Evolutionary conservation across 1,140 invertebrate species (phyloP).

Genomic region (Pogonomyrmex barbatus): DNA sequence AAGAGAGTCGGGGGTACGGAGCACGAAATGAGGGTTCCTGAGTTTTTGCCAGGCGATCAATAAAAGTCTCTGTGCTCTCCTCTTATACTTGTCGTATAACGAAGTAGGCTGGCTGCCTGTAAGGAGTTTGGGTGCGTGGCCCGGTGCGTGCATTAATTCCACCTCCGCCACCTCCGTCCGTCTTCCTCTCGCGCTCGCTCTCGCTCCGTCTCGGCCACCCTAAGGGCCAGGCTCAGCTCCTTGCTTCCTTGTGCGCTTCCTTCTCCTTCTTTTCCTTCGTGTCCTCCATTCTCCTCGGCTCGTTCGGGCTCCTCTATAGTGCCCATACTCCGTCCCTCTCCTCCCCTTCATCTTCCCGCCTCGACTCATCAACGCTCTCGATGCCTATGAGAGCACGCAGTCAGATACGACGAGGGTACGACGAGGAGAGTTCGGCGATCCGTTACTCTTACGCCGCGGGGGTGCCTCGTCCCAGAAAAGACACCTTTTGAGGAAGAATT

Average conservation of each 20-base stretch:
- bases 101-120: conserved; percentile 83
- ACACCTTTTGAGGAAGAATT: conserved; percentile 79
- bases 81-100: conserved; percentile 86
- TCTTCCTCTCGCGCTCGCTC: conserved; percentile 24
- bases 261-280: conserved; percentile 57
- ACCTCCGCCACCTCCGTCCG: conserved; percentile 79
- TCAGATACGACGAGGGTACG: conserved; percentile 68
- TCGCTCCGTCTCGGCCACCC: conserved; percentile 48
- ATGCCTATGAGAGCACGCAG: conserved; percentile 75
- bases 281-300: conserved; percentile 68
- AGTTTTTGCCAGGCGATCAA: conserved; percentile 87
- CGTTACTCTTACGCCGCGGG: conserved; percentile 52
- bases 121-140: conserved; percentile 83
- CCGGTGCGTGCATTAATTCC: conserved; percentile 86
- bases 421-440: conserved; percentile 66
- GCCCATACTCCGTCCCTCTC: conserved; percentile 57
- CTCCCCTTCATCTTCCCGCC: conserved; percentile 80
- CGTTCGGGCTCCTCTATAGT: conserved; percentile 63
- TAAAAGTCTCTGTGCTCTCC: conserved; percentile 86
- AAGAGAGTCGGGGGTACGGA: conserved; percentile 81
- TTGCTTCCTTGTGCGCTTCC: conserved; percentile 40
- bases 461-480: conserved; percentile 36
- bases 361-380: conserved; percentile 84
- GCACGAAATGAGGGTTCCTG: conserved; percentile 85
- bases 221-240: conserved; percentile 40